Evolutionary conservation across 2,113 vertebrate genomes (phyloP), one percentile per base, ranked within the genome.

Genomic region (Sander lucioperca): DNA sequence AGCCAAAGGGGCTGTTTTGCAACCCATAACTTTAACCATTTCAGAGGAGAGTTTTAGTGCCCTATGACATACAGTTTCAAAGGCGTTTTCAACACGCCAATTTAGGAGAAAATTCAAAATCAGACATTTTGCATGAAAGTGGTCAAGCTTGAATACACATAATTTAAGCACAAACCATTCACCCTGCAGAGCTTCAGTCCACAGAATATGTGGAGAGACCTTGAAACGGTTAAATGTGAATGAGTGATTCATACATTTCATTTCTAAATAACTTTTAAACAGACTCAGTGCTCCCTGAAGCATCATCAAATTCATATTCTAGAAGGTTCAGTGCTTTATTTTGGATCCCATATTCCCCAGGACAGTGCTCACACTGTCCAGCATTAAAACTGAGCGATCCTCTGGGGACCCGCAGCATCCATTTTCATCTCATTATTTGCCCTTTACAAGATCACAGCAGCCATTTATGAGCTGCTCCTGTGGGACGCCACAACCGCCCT

Each of bases 391-490:
- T 30, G 56, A 65, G 8, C 13, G 33, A 67, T 79, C 59, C 78
- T 86, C 80, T 36, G 66, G 50, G 80, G 73, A 67, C 57, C 21
- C 0, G 2, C 79, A 48, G 36, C 59, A 75, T 78, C 81, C 65
- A 75, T 88, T 87, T 86, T 33, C 33, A 33, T 33, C 33, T 68
- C 74, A 86, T 81, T 30, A 69, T 81, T 56, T 90, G 77, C 82
- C 89, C 88, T 95, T 94, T 92, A 78, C 58, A 92, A 77, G 84
- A 76, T 86, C 89, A 89, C n/a, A 80, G 75, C 71, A 79, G 58
- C 70, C 70, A 74, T 91, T 91, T 88, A 79, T 80, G 77, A 78
- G 57, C 25, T 1, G 48, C 75, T 78, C 85, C 78, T 59, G 12
- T 77, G 88, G 67, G 84, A 56, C 57, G 1, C 33, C 48, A 30